These are phyloP conservation scores for Neodiprion pinetum DNA, from an alignment of 1,140 invertebrate species.

Conservation along the genomic window DNA sequence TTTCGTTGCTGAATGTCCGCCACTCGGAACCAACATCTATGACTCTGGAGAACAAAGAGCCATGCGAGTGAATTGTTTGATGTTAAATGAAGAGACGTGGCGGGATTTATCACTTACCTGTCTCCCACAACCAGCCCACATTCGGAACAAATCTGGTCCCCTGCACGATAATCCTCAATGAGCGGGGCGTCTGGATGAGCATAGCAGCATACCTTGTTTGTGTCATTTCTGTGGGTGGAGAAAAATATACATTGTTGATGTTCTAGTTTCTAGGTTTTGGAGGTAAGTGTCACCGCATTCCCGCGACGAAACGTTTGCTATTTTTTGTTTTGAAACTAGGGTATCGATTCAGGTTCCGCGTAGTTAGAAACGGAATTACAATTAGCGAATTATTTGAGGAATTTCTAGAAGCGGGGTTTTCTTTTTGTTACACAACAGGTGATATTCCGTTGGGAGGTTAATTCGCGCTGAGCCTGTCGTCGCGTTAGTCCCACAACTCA, in stretches of 20 bases:
- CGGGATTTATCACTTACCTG: constrained; percentile 69
- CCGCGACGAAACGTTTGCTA: too few relatives aligned
- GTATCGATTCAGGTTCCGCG: too few relatives aligned
- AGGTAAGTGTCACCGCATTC: too few relatives aligned
- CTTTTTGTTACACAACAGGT: too few relatives aligned
- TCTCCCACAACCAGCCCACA: constrained; percentile 99
- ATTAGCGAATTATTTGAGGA: too few relatives aligned
- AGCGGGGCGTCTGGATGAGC: constrained; percentile 94
- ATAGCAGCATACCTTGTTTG: constrained; percentile 86
- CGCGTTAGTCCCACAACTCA: too few relatives aligned
- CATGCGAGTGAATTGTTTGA: too few relatives aligned
- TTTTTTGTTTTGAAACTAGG: too few relatives aligned
- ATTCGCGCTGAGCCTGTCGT: too few relatives aligned
- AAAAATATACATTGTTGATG: constrained; percentile 36
- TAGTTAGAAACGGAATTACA: too few relatives aligned
- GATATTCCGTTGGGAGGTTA: too few relatives aligned
- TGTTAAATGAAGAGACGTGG: neutral
- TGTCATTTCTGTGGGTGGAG: constrained; percentile 66
- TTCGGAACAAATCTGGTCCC: constrained; percentile 98
- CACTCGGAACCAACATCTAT: constrained; percentile 99
- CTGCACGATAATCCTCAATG: constrained; percentile 98
- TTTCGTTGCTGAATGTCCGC: constrained; percentile 99
- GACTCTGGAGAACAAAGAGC: constrained; percentile 69
- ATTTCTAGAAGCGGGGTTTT: too few relatives aligned
- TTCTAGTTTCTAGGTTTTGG: constrained; percentile 17